Evolutionary conservation across 2,888 invertebrate genomes (phyloP).

Genomic region (Rapana venosa): DNA sequence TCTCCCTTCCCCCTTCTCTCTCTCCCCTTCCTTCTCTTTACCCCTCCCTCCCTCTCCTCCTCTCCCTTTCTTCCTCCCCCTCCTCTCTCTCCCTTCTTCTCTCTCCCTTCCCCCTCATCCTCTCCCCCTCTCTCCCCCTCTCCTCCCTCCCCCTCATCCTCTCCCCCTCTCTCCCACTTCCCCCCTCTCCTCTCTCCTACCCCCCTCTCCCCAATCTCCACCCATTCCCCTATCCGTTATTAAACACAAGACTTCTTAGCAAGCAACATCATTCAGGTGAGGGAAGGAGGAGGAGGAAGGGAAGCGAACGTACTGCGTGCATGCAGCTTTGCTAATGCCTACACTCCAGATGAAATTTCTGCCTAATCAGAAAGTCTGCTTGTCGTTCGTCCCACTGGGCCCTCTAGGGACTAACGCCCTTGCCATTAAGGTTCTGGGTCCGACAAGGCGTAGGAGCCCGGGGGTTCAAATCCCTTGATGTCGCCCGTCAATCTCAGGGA

Average conservation of each 20-base stretch:
- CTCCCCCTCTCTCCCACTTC: neutral
- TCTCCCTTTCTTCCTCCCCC: neutral
- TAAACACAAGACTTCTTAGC: no score
- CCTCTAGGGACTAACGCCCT: neutral
- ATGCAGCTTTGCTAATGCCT: no score
- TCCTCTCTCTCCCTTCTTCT: neutral
- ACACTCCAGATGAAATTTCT: no score
- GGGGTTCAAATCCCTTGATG: neutral
- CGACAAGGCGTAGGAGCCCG: neutral
- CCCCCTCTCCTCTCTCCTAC: no score
- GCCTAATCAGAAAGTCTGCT: neutral
- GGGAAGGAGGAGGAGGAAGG: no score
- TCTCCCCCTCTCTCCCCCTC: neutral
- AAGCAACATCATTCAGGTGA: no score
- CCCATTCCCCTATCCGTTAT: no score
- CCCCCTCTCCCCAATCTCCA: neutral
- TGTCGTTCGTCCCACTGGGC: neutral
- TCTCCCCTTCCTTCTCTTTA: neutral
- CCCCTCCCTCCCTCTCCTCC: neutral
- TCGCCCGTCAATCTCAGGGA: slow-evolving; percentile 8
- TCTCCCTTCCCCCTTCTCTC: neutral
- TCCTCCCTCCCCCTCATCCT: neutral
- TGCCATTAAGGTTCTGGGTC: neutral
- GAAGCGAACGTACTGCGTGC: no score
- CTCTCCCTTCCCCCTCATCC: neutral